Base-by-base conservation (phyloP, 2,888 invertebrate genomes). In the Synergus itoensis region DNA sequence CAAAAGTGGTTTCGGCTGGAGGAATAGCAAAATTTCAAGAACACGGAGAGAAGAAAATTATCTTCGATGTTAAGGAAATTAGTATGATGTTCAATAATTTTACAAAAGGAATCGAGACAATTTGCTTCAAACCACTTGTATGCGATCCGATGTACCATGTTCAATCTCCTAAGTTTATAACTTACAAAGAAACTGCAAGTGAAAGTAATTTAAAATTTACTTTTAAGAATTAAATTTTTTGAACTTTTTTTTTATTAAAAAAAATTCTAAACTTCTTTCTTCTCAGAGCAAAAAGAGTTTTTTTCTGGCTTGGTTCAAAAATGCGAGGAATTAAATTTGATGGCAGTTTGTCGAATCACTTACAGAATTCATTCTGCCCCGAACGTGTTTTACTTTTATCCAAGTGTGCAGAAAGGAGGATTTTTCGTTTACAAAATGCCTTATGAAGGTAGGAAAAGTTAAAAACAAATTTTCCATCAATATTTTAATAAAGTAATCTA, bases 381-480 rank as follows among this genome's bases (percentile, higher is more conserved):
- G 18, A 81, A 79, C 45, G 57, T 87, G n/a, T 83, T 77, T 75
- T 67, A 69, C 1, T 79, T 87, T 69, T 79, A 85, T 63, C 87
- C 87, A 16, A 82, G 84, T 78, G 77, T 79, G 40, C 76, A 81
- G 36, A 83, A 84, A 77, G 84, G 84, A 36, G 86, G 87, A 81
- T 87, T 87, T 84, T 87, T 84, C 43, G 43, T 85, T 73, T 84
- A 83, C n/a, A 82, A 78, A 79, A 18, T 84, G 28, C 83, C 86
- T 11, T 84, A 80, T 40, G 78, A 69, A 69, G 85, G 87, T 87
- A 60, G 21, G 1, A 11, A 3, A 43, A 40, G 62, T 45, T 53
- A 41, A 40, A n/a, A 67, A 21, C 60, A n/a, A 76, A 76, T 36
- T 62, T 11, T 57, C 12, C 8, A 18, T 16, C 45, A 60, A 57